These are phyloP conservation scores for Agraylea sexmaculata DNA, from an alignment of 1,140 invertebrate species.

Conservation along the genomic window DNA sequence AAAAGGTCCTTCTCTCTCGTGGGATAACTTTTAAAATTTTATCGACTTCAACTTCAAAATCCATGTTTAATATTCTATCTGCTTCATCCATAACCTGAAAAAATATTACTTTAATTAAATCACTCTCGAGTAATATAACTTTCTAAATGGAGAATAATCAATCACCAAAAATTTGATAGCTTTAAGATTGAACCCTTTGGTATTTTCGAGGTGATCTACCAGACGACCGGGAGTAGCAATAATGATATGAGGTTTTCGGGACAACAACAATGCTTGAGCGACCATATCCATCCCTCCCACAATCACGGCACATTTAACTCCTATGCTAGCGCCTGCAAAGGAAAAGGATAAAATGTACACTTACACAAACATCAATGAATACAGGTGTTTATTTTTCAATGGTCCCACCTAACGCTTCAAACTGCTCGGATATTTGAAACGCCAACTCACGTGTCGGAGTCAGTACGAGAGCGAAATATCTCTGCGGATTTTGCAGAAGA, in stretches of 20 bases:
- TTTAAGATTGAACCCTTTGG: constrained; percentile 85
- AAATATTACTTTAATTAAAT: not conserved
- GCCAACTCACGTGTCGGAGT: constrained; percentile 97
- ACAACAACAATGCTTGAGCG: constrained; percentile 76
- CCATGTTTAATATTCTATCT: constrained; percentile 90
- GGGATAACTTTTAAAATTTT: constrained; percentile 91
- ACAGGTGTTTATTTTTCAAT: constrained; percentile 6
- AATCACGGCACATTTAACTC: constrained; percentile 89
- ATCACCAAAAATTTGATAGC: constrained; percentile 73
- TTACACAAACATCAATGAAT: constrained; percentile 9
- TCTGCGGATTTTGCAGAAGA: constrained; percentile 79
- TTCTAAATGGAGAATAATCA: constrained; percentile 7
- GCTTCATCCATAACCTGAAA: constrained; percentile 84
- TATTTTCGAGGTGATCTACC: constrained; percentile 85
- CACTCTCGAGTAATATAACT: too few species aligned
- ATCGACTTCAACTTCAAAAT: constrained; percentile 92
- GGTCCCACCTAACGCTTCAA: constrained; percentile 68
- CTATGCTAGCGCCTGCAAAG: constrained; percentile 58
- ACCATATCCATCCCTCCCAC: constrained; percentile 98
- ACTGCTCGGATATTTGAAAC: constrained; percentile 91
- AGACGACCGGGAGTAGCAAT: constrained; percentile 86
- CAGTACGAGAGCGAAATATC: constrained; percentile 87
- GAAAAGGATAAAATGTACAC: constrained; percentile 1
- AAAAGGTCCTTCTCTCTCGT: constrained; percentile 70
- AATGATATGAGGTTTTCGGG: constrained; percentile 92